These are phyloP conservation scores for Octopus sinensis DNA, from an alignment of 1,140 invertebrate species.

Conservation along the genomic window DNA sequence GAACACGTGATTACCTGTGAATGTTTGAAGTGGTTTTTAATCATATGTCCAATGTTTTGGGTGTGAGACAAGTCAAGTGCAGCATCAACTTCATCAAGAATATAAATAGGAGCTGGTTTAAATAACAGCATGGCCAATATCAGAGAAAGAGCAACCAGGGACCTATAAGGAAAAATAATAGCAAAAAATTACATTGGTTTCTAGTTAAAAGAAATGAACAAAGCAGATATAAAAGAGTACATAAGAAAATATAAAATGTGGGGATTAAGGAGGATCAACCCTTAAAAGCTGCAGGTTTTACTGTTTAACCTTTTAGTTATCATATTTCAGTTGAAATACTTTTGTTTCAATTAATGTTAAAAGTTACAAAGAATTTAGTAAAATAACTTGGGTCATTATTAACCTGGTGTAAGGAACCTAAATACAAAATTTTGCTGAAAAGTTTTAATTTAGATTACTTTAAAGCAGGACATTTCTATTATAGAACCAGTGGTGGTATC, in stretches of 20 bases:
- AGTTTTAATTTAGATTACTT: too few species aligned
- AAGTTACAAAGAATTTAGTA: too few species aligned
- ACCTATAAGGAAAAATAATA: slow-evolving; percentile 58
- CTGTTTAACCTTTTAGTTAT: too few species aligned
- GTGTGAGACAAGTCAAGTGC: slow-evolving; percentile 97
- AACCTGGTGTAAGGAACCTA: too few species aligned
- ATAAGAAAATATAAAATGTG: background rate
- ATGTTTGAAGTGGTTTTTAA: slow-evolving; percentile 88
- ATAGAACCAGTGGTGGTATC: too few species aligned
- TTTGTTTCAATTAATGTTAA: too few species aligned
- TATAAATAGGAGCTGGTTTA: slow-evolving; percentile 97
- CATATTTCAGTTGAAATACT: too few species aligned
- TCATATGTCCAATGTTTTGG: slow-evolving; percentile 96
- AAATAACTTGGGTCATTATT: too few species aligned
- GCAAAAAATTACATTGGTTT: background rate
- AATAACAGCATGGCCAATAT: slow-evolving; percentile 95
- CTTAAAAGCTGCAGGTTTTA: too few species aligned
- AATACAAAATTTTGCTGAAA: too few species aligned
- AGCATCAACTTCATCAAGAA: slow-evolving; percentile 98
- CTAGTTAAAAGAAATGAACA: background rate
- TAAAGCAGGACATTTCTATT: too few species aligned
- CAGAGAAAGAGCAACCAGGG: slow-evolving; percentile 91
- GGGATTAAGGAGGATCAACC: too few species aligned
- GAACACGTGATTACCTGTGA: slow-evolving; percentile 70
- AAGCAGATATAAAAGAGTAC: background rate